Evolutionary conservation across 2,113 vertebrate genomes (phyloP).

Genomic region (Hippocampus comes): DNA sequence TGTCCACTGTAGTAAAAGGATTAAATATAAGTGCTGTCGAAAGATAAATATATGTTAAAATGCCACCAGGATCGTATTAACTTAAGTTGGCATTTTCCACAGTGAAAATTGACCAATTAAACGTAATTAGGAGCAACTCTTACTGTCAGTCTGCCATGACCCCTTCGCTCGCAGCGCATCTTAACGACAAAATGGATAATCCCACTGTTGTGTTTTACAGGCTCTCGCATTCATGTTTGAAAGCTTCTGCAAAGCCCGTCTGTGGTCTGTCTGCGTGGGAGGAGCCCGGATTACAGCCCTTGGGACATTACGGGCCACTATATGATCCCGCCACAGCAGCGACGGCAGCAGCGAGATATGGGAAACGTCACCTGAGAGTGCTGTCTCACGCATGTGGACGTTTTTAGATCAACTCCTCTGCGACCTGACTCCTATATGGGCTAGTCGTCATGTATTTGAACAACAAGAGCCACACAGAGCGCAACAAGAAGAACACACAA

Average conservation of each 20-base stretch:
- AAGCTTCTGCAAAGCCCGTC: slow-evolving; percentile 34
- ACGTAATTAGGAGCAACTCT: neutral
- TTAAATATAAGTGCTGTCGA: too few species aligned
- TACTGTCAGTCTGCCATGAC: neutral
- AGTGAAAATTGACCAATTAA: neutral
- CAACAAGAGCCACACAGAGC: slow-evolving; percentile 39
- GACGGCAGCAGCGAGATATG: neutral
- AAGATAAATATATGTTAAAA: too few species aligned
- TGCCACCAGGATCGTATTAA: too few species aligned
- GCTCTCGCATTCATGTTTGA: slow-evolving; percentile 19
- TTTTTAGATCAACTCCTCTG: slow-evolving; percentile 7
- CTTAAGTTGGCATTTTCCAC: too few species aligned
- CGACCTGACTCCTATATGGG: neutral
- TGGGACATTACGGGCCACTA: slow-evolving; percentile 36
- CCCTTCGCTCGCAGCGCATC: neutral
- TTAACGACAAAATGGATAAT: slow-evolving; percentile 33
- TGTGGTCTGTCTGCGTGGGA: slow-evolving; percentile 44
- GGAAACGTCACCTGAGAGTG: slow-evolving; percentile 1
- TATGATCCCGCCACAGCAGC: slow-evolving; percentile 40
- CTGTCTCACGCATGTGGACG: neutral
- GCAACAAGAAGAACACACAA: slow-evolving; percentile 49
- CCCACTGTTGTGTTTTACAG: slow-evolving; percentile 20
- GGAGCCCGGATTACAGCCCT: slow-evolving; percentile 29
- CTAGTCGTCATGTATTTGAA: slow-evolving; percentile 49
- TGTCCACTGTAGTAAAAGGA: too few species aligned